Evolutionary conservation across 2,797 vertebrate species (phyloP).

Genomic region (Acrossocheilus wenchowensis): DNA sequence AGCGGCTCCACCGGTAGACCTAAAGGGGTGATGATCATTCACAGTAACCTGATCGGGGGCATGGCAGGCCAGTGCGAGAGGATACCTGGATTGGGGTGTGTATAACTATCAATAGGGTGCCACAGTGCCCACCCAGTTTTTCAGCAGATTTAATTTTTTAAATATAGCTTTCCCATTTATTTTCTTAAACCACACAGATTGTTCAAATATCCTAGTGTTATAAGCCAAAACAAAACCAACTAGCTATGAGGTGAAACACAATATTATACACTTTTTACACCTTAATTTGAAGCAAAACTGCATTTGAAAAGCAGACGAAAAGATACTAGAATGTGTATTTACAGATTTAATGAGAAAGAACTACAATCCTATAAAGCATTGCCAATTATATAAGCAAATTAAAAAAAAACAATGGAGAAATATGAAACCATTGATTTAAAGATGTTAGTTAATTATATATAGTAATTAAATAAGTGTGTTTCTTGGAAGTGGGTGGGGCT

Average conservation of each 20-base stretch:
- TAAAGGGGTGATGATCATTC: conserved; percentile 96
- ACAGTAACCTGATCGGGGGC: conserved; percentile 94
- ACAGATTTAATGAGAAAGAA: neutral
- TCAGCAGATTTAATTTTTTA: too few species aligned
- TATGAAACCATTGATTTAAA: too few species aligned
- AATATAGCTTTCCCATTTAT: neutral
- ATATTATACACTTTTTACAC: too few species aligned
- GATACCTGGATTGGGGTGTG: conserved; percentile 96
- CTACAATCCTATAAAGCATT: neutral
- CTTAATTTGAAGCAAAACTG: neutral
- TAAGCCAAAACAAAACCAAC: neutral
- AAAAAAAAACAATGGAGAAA: too few species aligned
- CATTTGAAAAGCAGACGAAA: neutral
- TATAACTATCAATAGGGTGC: conserved; percentile 31
- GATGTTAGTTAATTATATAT: too few species aligned
- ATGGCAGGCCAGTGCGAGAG: conserved; percentile 98
- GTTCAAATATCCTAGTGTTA: neutral
- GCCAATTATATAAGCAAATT: neutral
- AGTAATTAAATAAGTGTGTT: too few species aligned
- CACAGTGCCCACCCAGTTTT: neutral
- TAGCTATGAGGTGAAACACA: neutral
- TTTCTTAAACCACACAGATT: neutral
- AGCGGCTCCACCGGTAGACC: conserved; percentile 95
- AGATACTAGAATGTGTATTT: neutral
- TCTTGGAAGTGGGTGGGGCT: neutral